phyloP scores from a whole-genome alignment of 2,888 invertebrate species.

The Elmis aenea region DNA sequence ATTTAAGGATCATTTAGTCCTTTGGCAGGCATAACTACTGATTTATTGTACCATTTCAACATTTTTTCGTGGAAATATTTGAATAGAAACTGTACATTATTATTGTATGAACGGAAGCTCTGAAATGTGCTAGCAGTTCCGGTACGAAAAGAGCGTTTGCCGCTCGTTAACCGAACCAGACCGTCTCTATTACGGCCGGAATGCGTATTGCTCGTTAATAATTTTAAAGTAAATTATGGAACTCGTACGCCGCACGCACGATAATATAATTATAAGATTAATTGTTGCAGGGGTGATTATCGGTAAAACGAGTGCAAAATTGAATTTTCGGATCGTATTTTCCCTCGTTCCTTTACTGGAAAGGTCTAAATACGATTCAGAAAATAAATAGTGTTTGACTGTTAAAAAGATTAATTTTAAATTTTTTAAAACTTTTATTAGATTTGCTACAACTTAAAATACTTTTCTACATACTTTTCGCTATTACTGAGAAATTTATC shows the following conservation, averaged over 20 bases:
- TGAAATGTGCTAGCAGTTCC: constrained; percentile 22
- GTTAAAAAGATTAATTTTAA: no score
- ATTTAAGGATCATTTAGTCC: constrained; percentile 44
- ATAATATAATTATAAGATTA: constrained; percentile 12
- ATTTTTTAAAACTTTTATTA: no score
- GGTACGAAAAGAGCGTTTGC: constrained; percentile 13
- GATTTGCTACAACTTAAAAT: no score
- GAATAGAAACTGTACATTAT: constrained; percentile 25
- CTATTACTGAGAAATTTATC: no score
- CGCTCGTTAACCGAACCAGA: constrained; percentile 9
- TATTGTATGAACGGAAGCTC: constrained; percentile 22
- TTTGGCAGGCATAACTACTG: constrained; percentile 34
- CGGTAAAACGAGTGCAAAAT: constrained; percentile 8
- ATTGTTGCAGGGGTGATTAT: constrained; percentile 12
- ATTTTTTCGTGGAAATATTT: constrained; percentile 27
- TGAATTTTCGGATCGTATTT: no score
- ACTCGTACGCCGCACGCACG: constrained; percentile 9
- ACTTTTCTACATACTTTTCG: no score
- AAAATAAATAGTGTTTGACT: no score
- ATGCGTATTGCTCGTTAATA: constrained; percentile 14
- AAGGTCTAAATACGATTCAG: no score
- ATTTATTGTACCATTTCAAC: constrained; percentile 28
- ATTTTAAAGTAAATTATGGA: constrained; percentile 16
- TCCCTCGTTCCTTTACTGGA: no score
- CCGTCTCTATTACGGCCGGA: constrained; percentile 4